Evolutionary conservation across 2,113 vertebrate species (phyloP).

Genomic region (Engystomops pustulosus): DNA sequence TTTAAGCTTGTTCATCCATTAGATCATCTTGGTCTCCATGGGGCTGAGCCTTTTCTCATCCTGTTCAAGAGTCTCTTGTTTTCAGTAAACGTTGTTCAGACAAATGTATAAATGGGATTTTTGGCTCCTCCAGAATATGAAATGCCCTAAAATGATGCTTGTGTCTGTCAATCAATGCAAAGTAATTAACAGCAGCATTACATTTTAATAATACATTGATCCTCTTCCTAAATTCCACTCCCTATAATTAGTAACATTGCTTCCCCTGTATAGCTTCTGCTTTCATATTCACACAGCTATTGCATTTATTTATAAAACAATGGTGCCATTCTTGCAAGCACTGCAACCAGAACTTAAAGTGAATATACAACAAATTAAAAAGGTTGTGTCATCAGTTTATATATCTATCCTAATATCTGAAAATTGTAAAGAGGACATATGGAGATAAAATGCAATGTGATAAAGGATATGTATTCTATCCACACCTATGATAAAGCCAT

Average conservation of each 20-base stretch:
- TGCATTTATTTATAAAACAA: neutral
- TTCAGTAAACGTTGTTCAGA: neutral
- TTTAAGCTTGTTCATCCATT: constrained; percentile 6
- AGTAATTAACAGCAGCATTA: constrained; percentile 34
- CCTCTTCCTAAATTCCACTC: neutral
- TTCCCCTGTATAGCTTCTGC: neutral
- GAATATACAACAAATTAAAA: no score
- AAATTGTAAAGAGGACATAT: no score
- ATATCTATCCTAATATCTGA: no score
- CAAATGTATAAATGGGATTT: constrained; percentile 31
- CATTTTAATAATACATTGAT: constrained; percentile 32
- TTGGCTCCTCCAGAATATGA: constrained; percentile 23
- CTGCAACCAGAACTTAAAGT: no score
- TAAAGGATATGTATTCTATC: no score
- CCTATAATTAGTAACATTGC: constrained; percentile 34
- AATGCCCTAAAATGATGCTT: constrained; percentile 8
- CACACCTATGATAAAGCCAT: no score
- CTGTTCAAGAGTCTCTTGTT: constrained; percentile 17
- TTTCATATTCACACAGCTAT: neutral
- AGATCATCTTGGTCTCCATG: constrained; percentile 8
- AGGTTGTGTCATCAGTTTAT: no score
- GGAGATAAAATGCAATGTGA: no score
- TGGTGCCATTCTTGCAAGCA: no score
- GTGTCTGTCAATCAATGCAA: constrained; percentile 15
- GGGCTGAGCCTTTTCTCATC: constrained; percentile 8